A percentile compares a stretch with the other conserved stretches of the same genome.
Conservation (phyloP, 2,797 vertebrate species). For the Spinus olivaceus region DNA sequence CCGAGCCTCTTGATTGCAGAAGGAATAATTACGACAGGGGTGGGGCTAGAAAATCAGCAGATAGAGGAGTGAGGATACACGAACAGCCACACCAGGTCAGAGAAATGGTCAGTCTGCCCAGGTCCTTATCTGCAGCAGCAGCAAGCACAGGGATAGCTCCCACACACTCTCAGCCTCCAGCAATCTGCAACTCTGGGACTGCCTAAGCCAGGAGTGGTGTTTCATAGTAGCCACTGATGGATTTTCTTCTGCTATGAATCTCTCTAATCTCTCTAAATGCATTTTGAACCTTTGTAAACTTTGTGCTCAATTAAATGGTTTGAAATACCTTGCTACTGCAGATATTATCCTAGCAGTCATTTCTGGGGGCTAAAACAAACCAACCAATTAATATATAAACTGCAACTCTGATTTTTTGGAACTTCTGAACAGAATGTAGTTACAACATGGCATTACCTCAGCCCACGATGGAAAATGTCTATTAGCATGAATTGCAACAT, state of each 20-base stretch:
- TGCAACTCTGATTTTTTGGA: not conserved
- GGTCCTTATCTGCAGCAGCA: not conserved
- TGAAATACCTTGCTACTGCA: not conserved
- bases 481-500: constrained; percentile 43
- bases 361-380: not conserved
- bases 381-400: not conserved
- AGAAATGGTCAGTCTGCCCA: not conserved
- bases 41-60: not conserved
- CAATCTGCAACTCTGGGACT: not conserved
- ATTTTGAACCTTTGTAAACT: not conserved
- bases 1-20: not conserved
- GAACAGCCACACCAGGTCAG: not conserved
- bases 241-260: not conserved
- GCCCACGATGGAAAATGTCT: constrained; percentile 3
- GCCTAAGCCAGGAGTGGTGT: not conserved
- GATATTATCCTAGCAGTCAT: not conserved
- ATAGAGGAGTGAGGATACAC: rapidly evolving
- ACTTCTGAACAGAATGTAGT: not conserved
- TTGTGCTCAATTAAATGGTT: not conserved
- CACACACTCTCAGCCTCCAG: not conserved
- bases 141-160: not conserved
- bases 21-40: not conserved
- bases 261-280: not conserved
- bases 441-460: not conserved
- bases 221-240: not conserved